These are phyloP conservation scores for Propithecus deckenii DNA, from an alignment of 2,797 vertebrate species.

Conservation along the genomic window DNA sequence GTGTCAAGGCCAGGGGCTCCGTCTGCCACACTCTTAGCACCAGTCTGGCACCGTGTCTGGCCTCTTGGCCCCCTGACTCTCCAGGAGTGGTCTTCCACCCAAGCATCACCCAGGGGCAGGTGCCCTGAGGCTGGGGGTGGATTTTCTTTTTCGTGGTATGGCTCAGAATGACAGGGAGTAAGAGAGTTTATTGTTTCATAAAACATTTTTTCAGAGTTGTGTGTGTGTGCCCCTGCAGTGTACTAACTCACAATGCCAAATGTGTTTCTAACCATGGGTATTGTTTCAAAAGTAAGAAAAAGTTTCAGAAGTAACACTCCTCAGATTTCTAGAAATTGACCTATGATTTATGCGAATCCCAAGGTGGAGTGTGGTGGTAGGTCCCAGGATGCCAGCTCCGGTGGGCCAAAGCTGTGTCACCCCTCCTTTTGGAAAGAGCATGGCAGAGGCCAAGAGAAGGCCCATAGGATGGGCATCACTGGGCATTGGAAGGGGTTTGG, in stretches of 20 bases:
- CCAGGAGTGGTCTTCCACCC: neutral
- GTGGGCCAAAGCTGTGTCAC: neutral
- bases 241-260: neutral
- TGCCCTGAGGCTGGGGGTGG: neutral
- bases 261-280: neutral
- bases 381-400: too few relatives aligned
- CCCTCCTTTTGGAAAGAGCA: neutral
- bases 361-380: neutral
- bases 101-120: neutral
- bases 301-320: neutral
- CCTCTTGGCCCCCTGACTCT: neutral
- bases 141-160: neutral
- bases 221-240: fast-evolving
- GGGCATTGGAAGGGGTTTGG: neutral
- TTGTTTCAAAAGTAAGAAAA: neutral
- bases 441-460: neutral
- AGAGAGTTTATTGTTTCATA: neutral
- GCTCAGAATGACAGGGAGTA: neutral
- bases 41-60: neutral
- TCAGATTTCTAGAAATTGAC: neutral
- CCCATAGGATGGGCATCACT: fast-evolving
- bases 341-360: neutral
- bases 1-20: neutral
- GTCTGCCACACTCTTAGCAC: neutral
- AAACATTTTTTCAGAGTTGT: neutral